Base-by-base conservation (phyloP, 2,113 vertebrate genomes). In the Macrotis lagotis region DNA sequence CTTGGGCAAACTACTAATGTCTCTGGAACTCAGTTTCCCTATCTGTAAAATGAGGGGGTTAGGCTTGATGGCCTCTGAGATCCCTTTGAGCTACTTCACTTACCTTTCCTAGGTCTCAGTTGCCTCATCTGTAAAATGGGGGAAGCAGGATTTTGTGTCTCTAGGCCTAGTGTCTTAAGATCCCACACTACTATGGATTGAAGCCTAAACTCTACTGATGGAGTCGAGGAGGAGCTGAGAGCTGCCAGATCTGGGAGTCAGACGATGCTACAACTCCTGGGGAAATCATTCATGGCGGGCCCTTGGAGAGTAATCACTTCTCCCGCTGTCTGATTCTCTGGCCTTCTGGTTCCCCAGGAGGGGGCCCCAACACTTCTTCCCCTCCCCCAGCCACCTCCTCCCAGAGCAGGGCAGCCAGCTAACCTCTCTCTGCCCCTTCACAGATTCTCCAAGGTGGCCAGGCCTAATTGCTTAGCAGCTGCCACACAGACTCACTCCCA, bases 401-500 rank as follows among this genome's bases (percentile, higher is more conserved):
- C 48, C 48, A 51, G 83, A 52, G 50, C 51, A n/a, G 52, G 55
- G 26, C 25, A 24, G 53, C 66, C 66, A 95, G 48, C 95, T 4
- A 55, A 25, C 44, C 51, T 95, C 89, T 51, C 52, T 94, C 44
- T 88, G 52, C 91, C 55, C 53, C 91, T 92, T 93, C 96, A 92
- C 50, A 97, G 51, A 96, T 94, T 96, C 48, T 93, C 66, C 19
- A 55, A 95, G 52, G 93, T 93, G 51, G 93, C 90, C 52, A 92
- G 91, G 51, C 48, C 93, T 95, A 95, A 93, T 95, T 94, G 88
- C 51, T 94, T 25, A 83, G 93, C 88, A 83, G 66, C 66, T 74
- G 66, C 66, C 66, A n/a, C 66, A 74, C 66, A 74, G 66, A 37
- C 66, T 74, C 37, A 22, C 66, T 74, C 66, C 66, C 66, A 94